phyloP scores from a whole-genome alignment of 2,797 vertebrate species.

The Podargus strigoides region DNA sequence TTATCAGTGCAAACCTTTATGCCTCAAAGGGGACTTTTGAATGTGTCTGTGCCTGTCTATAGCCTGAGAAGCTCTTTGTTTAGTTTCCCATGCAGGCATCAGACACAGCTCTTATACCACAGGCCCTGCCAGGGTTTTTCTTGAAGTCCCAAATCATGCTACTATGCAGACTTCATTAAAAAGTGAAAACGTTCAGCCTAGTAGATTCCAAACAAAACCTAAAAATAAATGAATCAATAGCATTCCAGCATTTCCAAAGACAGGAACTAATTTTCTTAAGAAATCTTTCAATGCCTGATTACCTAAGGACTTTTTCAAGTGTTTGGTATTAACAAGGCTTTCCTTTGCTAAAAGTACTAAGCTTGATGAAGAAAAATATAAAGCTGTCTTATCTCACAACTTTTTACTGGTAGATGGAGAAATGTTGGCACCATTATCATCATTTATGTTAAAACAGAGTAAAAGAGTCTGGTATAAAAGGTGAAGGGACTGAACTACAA shows the following conservation, averaged over 20 bases:
- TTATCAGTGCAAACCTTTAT: background rate
- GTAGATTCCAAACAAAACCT: background rate
- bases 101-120: background rate
- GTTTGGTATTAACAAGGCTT: background rate
- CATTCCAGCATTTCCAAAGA: background rate
- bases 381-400: background rate
- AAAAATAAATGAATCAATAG: rapidly evolving
- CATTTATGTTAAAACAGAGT: background rate
- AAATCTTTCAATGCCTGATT: background rate
- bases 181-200: background rate
- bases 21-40: background rate
- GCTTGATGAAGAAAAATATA: background rate
- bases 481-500: background rate
- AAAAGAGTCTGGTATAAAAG: background rate
- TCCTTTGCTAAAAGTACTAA: background rate
- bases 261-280: background rate
- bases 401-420: background rate
- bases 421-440: background rate
- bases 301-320: background rate
- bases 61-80: background rate
- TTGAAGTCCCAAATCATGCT: background rate
- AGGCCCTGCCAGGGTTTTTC: rapidly evolving
- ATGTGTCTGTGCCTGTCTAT: rapidly evolving
- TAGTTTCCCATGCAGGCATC: background rate
- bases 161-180: background rate